Percentiles rank a stretch among this genome's conserved stretches.
phyloP scores from a whole-genome alignment of 2,888 invertebrate species.

The Lathronympha strigana region DNA sequence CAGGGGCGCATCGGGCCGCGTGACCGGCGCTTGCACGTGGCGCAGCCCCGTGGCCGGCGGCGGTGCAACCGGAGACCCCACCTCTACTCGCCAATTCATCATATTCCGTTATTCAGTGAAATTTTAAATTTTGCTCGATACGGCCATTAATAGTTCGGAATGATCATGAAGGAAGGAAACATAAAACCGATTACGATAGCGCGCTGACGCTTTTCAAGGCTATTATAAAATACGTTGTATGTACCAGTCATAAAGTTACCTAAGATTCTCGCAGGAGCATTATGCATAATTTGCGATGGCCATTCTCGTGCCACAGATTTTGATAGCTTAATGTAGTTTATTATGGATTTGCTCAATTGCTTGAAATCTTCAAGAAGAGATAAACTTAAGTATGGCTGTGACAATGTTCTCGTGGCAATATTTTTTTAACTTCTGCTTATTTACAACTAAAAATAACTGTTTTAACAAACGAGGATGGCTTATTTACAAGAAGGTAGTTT shows the following conservation, averaged over 20 bases:
- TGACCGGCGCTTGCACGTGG: constrained; percentile 90
- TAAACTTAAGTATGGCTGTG: too few species aligned
- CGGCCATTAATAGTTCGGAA: not conserved
- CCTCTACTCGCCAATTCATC: constrained; percentile 69
- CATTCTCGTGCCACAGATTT: not conserved
- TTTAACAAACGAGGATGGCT: constrained; percentile 24
- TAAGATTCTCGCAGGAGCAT: not conserved
- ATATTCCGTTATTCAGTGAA: constrained; percentile 1
- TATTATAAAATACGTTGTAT: not conserved
- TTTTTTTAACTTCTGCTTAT: not conserved
- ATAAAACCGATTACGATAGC: constrained; percentile 21
- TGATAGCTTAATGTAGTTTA: not conserved
- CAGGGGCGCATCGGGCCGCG: constrained; percentile 84
- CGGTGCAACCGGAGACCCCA: constrained; percentile 60
- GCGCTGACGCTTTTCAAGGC: constrained; percentile 7
- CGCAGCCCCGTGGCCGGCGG: constrained; percentile 85
- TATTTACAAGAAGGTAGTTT: constrained; percentile 42
- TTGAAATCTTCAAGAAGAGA: too few species aligned
- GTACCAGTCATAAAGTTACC: not conserved
- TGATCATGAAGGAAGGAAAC: constrained; percentile 6
- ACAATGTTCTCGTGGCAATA: not conserved
- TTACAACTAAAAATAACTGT: not conserved
- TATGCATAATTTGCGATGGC: not conserved
- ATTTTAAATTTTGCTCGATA: constrained; percentile 1
- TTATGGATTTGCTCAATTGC: too few species aligned